A percentile compares a stretch with the other conserved stretches of the same genome.
These are phyloP conservation scores for Schizothorax lantsangensis DNA, from an alignment of 2,797 vertebrate species.

Conservation along the genomic window DNA sequence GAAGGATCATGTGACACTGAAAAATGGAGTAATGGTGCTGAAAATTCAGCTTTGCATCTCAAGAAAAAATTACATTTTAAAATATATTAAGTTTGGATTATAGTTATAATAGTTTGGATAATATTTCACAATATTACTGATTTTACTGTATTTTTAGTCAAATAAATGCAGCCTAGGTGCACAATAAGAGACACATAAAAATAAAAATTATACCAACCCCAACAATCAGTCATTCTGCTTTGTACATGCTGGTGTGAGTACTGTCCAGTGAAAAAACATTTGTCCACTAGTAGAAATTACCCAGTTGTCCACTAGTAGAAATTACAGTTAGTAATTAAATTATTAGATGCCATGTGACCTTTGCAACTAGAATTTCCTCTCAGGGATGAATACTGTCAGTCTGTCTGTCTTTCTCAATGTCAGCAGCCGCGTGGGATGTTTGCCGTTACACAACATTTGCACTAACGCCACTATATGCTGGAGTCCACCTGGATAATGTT, in stretches of 20 bases:
- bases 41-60: background rate
- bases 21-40: background rate
- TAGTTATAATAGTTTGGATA: too few relatives aligned
- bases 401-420: too few relatives aligned
- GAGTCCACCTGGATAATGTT: background rate
- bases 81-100: too few relatives aligned
- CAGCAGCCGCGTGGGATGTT: background rate
- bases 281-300: background rate
- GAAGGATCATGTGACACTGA: background rate
- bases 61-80: background rate
- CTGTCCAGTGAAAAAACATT: background rate
- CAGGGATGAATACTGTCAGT: too few relatives aligned
- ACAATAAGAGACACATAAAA: background rate
- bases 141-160: background rate
- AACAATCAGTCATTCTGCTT: background rate
- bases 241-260: background rate
- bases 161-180: background rate
- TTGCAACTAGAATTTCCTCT: background rate
- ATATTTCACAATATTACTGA: background rate
- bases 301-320: background rate
- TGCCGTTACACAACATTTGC: slow-evolving; percentile 2
- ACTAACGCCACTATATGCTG: background rate
- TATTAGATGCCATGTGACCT: background rate
- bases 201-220: background rate
- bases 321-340: background rate